Evolutionary conservation across 2,113 vertebrate species (phyloP).

Genomic region (Leptobrachium leishanense): DNA sequence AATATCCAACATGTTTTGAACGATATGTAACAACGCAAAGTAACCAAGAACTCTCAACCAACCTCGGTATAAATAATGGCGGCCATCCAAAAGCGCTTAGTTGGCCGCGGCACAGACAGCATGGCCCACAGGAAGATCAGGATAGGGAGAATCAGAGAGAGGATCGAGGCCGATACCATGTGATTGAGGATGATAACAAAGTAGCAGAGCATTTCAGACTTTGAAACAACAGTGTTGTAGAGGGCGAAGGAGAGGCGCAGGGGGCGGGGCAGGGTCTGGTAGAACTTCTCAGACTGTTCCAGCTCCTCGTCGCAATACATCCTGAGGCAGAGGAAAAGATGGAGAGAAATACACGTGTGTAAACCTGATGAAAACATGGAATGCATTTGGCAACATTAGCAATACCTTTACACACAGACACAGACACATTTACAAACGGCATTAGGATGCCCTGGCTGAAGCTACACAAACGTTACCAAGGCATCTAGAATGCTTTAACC

Average conservation of each 20-base stretch:
- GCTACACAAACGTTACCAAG: no score
- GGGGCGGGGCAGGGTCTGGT: constrained; percentile 50
- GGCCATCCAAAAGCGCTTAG: constrained; percentile 72
- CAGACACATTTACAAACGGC: no score
- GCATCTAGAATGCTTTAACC: no score
- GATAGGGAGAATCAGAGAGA: constrained; percentile 67
- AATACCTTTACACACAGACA: no score
- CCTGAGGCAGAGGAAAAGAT: constrained; percentile 47
- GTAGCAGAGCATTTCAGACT: constrained; percentile 71
- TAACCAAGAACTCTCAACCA: neutral
- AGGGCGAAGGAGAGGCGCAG: constrained; percentile 66
- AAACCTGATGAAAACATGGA: no score
- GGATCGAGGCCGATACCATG: constrained; percentile 65
- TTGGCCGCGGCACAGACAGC: constrained; percentile 72
- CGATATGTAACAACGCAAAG: no score
- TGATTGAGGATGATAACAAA: constrained; percentile 71
- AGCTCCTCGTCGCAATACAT: constrained; percentile 65
- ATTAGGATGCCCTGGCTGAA: no score
- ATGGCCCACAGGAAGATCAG: constrained; percentile 72
- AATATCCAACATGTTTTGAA: no score
- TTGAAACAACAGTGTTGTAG: constrained; percentile 62
- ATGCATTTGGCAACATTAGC: no score
- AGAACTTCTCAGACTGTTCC: constrained; percentile 65
- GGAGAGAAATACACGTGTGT: no score
- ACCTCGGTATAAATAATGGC: constrained; percentile 78